phyloP scores from a whole-genome alignment of 2,888 invertebrate species.

The Dryadula phaetusa region DNA sequence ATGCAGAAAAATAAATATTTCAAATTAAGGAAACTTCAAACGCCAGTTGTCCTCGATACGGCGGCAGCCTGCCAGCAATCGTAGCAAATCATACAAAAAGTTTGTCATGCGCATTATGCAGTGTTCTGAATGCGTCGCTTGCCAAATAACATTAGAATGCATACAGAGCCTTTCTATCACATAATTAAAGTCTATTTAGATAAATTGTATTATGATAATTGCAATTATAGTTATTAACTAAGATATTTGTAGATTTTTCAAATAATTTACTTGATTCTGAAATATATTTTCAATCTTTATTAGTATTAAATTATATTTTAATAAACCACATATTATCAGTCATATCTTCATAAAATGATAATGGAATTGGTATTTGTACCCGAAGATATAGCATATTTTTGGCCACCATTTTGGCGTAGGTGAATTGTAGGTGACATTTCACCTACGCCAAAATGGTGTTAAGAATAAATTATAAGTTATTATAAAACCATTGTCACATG shows the following conservation, averaged over 20 bases:
- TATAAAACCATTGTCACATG: no score
- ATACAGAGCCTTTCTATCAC: conserved; percentile 17
- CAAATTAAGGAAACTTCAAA: conserved; percentile 10
- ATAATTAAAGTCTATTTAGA: neutral
- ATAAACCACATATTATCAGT: no score
- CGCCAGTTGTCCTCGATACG: conserved; percentile 26
- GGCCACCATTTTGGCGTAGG: no score
- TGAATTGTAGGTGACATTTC: no score
- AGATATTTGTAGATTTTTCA: neutral
- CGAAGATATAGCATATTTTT: no score
- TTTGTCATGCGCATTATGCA: conserved; percentile 29
- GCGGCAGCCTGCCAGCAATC: conserved; percentile 34
- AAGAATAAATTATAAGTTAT: no score
- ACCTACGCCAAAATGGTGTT: no score
- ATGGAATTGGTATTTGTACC: no score
- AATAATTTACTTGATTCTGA: no score
- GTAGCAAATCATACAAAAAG: conserved; percentile 38
- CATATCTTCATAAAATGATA: no score
- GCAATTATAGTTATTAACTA: neutral
- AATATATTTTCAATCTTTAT: no score
- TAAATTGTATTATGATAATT: neutral
- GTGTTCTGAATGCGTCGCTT: conserved; percentile 32
- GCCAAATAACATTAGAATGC: conserved; percentile 30
- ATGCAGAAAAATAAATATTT: conserved; percentile 7
- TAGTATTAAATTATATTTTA: no score